Evolutionary conservation across 30 jellyfish, hydroid and myxozoan genomes (phyloP).

Genomic region (Mastigias papua): DNA sequence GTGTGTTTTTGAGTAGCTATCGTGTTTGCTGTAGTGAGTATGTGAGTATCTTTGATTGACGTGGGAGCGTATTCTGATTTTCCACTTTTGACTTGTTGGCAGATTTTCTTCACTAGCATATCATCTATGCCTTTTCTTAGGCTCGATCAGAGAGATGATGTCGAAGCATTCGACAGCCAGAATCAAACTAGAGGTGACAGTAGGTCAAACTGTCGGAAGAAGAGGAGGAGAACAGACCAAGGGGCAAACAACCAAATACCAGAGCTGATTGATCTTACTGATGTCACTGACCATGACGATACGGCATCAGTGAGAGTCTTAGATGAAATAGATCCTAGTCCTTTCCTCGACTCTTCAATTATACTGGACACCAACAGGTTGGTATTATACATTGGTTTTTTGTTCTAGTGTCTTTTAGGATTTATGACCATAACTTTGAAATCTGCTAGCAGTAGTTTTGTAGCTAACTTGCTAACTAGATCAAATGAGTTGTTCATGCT

Average conservation of each 20-base stretch:
- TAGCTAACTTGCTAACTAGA: too few relatives aligned
- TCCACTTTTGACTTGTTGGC: too few relatives aligned
- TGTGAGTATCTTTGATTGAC: too few relatives aligned
- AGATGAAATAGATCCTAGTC: slow-evolving; percentile 65
- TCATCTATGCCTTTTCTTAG: neutral
- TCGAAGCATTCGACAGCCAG: slow-evolving; percentile 17
- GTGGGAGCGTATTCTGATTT: too few relatives aligned
- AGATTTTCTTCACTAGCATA: too few relatives aligned
- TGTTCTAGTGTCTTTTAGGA: too few relatives aligned
- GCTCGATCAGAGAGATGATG: slow-evolving; percentile 40
- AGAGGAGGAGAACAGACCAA: slow-evolving; percentile 48
- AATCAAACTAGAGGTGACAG: neutral
- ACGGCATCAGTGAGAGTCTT: slow-evolving; percentile 28
- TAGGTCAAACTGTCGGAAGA: slow-evolving; percentile 20
- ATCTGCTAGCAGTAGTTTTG: too few relatives aligned
- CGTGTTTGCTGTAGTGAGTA: too few relatives aligned
- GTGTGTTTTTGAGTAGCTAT: too few relatives aligned
- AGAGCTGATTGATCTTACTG: slow-evolving; percentile 86
- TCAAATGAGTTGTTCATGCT: too few relatives aligned
- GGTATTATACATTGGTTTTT: neutral
- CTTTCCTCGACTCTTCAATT: slow-evolving; percentile 60
- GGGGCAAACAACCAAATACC: slow-evolving; percentile 41
- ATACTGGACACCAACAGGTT: slow-evolving; percentile 28
- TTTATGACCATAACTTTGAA: too few relatives aligned
- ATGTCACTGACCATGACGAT: slow-evolving; percentile 76